A percentile compares a stretch with the other conserved stretches of the same genome.
Evolutionary conservation across 2,113 vertebrate species (phyloP).

Genomic region (Ictalurus furcatus): DNA sequence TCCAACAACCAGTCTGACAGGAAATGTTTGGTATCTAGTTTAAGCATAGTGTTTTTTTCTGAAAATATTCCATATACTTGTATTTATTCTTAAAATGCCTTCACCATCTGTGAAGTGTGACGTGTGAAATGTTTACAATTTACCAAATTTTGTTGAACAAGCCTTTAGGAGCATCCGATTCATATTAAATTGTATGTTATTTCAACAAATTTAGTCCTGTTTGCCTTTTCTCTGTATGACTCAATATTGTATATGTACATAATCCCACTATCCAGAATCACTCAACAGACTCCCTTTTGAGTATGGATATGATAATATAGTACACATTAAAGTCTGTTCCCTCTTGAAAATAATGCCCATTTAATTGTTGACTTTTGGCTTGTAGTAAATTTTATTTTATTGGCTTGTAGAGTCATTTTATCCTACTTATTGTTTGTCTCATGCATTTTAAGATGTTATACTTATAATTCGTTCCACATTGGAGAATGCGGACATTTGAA

Average conservation of each 20-base stretch:
- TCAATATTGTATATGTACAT: not conserved
- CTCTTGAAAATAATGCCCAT: not conserved
- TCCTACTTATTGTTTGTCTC: conserved; percentile 49
- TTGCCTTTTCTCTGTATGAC: not conserved
- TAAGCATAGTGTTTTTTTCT: not conserved
- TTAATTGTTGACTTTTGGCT: not conserved
- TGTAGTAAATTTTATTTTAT: too few relatives aligned
- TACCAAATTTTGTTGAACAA: not conserved
- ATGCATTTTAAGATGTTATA: conserved; percentile 54
- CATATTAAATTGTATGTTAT: not conserved
- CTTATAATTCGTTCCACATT: conserved; percentile 54
- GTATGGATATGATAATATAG: not conserved
- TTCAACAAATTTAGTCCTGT: not conserved
- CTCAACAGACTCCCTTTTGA: not conserved
- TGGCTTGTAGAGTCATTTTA: conserved; percentile 55
- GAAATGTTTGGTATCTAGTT: not conserved
- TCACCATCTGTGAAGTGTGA: not conserved
- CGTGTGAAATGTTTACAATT: not conserved
- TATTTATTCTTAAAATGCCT: not conserved
- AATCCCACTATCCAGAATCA: not conserved
- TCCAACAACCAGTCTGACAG: not conserved
- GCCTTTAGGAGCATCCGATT: not conserved
- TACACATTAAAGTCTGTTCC: not conserved
- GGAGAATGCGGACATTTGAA: conserved; percentile 48
- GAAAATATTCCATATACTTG: not conserved